Evolutionary conservation across 2,797 vertebrate genomes (phyloP).

Genomic region (Sebastolobus altivelis): DNA sequence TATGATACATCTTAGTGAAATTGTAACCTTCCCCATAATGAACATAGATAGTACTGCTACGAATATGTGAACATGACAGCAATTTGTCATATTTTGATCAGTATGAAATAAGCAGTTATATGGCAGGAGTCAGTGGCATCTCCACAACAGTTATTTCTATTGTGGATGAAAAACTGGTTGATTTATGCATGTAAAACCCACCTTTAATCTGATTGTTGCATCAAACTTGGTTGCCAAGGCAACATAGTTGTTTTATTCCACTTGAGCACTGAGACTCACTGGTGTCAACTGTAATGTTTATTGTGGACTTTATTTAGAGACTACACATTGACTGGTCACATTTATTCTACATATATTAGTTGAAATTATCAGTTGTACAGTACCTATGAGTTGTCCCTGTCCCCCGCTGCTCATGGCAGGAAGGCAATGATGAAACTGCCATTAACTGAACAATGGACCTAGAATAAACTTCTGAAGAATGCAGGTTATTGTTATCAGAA

Average conservation of each 20-base stretch:
- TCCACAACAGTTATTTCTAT: not conserved
- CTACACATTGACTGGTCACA: not conserved
- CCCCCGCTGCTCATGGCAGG: not conserved
- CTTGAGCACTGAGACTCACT: not conserved
- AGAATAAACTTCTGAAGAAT: constrained; percentile 18
- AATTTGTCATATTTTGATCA: not conserved
- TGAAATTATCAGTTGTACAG: not conserved
- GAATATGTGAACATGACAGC: not conserved
- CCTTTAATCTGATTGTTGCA: constrained; percentile 13
- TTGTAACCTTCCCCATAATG: too few relatives aligned
- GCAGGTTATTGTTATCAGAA: constrained; percentile 9
- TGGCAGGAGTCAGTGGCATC: not conserved
- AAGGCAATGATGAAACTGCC: constrained; percentile 12
- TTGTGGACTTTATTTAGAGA: not conserved
- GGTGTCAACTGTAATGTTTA: not conserved
- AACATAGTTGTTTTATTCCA: constrained; percentile 11
- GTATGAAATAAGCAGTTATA: not conserved
- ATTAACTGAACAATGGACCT: constrained; percentile 9
- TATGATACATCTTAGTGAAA: not conserved
- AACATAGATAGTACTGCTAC: not conserved
- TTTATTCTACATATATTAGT: not conserved
- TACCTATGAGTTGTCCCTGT: not conserved
- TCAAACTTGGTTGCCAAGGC: constrained; percentile 12
- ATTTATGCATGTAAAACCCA: constrained; percentile 10
- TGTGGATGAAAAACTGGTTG: not conserved